Base-by-base conservation (phyloP, 1,140 invertebrate genomes). In the Drosophila bocki region DNA sequence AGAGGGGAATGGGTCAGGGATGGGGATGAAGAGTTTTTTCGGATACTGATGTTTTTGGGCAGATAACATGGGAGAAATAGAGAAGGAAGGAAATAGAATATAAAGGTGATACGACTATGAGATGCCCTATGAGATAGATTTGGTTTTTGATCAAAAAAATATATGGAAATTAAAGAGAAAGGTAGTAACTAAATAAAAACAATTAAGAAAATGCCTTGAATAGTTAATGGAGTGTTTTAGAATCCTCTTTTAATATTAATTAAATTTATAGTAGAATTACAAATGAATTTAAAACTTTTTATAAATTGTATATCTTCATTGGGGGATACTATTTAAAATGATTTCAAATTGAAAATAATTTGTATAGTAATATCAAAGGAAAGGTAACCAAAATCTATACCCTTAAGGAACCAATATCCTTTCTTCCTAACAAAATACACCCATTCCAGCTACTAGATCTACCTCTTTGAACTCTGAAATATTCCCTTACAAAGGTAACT, bases 11-110 rank as follows among this genome's bases (percentile, higher is more conserved):
- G 8, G 9, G 9, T 11, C 0, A 3, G 33, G 41, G 39, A 7
- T 6, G 26, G n/a, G 17, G 47, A 29, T 0, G 7, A 13, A 9
- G n/a, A 35, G 32, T 39, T 54, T 56, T 53, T 59, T 60, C 44
- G 19, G 50, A 48, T 70, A 57, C 42, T 5, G 68, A 74, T 72
- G 68, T 72, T 71, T 50, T 60, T 29, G 50, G 35, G 0, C 1
- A 60, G 69, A 71, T 72, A 72, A 71, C 45, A 42, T 32, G 51
- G 44, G 29, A 11, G 11, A 72, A 19, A 67, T 17, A 26, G 17
- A 22, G 22, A 59, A 26, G 19, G 0, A 50, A 11, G 29, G 57
- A 9, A 3, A 3, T 41, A 12, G 7, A 26, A 6, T 13, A 22
- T 7, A 7, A 6, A 15, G 37, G 7, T 54, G 22, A 13, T 1